Conservation (phyloP, 1,140 invertebrate species). For the Atta texana region DNA sequence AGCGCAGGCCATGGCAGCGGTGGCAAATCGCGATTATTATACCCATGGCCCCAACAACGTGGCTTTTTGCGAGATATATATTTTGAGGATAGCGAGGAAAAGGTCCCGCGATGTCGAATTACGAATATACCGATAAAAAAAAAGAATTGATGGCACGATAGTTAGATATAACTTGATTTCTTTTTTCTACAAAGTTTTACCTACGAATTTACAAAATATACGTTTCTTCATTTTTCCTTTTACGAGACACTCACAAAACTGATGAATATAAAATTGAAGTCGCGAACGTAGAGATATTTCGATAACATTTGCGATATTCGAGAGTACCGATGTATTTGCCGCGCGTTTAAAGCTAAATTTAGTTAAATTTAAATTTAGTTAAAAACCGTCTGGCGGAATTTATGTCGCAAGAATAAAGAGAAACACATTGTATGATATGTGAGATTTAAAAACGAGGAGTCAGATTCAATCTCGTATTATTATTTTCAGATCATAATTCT, state of each 20-base stretch:
- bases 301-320: neutral
- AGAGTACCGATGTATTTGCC: neutral
- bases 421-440: neutral
- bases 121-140: neutral
- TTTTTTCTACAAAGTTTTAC: neutral
- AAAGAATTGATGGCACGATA: neutral
- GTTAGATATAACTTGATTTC: neutral
- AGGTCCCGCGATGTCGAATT: slow-evolving; percentile 16
- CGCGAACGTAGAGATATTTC: slow-evolving; percentile 1
- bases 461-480: neutral
- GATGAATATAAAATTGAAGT: neutral
- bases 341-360: slow-evolving; percentile 19
- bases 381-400: slow-evolving; percentile 33
- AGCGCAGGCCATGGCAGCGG: slow-evolving; percentile 40
- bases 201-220: neutral
- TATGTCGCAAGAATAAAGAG: slow-evolving; percentile 21
- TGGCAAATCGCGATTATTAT: slow-evolving; percentile 56
- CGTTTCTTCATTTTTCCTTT: neutral
- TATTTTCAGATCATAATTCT: neutral
- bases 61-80: slow-evolving; percentile 53
- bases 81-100: neutral
- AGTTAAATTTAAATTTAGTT: slow-evolving; percentile 27
- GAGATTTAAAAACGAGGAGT: slow-evolving; percentile 9
- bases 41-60: neutral
- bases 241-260: neutral